phyloP scores from a whole-genome alignment of 2,888 invertebrate genomes.

The Meiosimyza platycephala region DNA sequence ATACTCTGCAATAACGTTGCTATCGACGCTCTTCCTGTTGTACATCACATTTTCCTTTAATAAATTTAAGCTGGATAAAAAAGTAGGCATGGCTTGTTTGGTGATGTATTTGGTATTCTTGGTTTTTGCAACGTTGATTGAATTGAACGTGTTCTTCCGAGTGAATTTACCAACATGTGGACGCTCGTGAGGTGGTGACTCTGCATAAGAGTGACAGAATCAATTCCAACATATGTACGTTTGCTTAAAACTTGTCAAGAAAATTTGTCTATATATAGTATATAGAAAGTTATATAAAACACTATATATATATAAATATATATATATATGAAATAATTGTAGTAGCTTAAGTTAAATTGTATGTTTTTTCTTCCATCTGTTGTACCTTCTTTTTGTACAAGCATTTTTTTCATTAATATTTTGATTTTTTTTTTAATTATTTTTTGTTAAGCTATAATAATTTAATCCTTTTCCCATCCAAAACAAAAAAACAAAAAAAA shows the following conservation, averaged over 20 bases:
- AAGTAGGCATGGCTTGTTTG: conserved; percentile 86
- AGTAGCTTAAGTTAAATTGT: conserved; percentile 23
- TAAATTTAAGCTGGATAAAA: conserved; percentile 87
- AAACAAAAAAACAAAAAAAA: not conserved
- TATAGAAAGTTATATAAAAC: conserved; percentile 22
- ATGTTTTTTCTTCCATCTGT: not conserved
- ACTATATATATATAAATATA: conserved; percentile 22
- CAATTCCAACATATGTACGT: not conserved
- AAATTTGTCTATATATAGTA: conserved; percentile 25
- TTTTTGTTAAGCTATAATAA: conserved; percentile 19
- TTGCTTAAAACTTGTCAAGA: conserved; percentile 24
- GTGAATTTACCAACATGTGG: conserved; percentile 89
- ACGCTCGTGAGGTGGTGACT: conserved; percentile 66
- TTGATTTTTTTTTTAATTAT: conserved; percentile 4
- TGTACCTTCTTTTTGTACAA: conserved; percentile 3
- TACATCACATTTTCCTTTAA: conserved; percentile 87
- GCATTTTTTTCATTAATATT: not conserved
- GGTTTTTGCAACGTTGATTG: conserved; percentile 88
- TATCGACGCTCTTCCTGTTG: conserved; percentile 86
- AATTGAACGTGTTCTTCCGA: conserved; percentile 92
- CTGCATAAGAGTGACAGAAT: not conserved
- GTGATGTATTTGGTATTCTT: conserved; percentile 90
- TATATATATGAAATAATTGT: conserved; percentile 18
- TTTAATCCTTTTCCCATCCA: not conserved
- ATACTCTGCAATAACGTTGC: conserved; percentile 89